phyloP scores from a whole-genome alignment of 1,140 invertebrate species.

The Aphelenchoides besseyi region DNA sequence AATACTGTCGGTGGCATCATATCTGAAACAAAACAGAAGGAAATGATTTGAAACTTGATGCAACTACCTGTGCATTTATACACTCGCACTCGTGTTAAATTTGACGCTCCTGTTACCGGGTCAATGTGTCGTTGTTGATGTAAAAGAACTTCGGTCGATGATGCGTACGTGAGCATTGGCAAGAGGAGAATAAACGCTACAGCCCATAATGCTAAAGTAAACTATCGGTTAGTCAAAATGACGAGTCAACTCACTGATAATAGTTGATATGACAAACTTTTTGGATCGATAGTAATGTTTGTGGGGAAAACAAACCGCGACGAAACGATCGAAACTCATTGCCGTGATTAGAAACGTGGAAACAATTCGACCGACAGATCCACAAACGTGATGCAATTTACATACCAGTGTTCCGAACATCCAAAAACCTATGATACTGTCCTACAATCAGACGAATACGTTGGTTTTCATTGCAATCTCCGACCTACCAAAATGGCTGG shows the following conservation, averaged over 20 bases:
- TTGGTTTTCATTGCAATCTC: no score
- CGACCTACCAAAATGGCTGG: conserved; percentile 57
- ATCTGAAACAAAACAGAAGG: conserved; percentile 35
- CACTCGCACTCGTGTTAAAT: conserved; percentile 58
- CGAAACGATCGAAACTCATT: conserved; percentile 65
- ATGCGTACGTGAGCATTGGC: conserved; percentile 60
- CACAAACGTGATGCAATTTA: conserved; percentile 55
- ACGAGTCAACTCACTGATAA: conserved; percentile 22
- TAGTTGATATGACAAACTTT: conserved; percentile 37
- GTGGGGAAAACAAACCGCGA: conserved; percentile 65
- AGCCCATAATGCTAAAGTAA: conserved; percentile 50
- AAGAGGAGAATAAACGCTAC: conserved; percentile 58
- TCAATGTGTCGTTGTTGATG: conserved; percentile 50
- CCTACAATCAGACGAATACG: conserved; percentile 48
- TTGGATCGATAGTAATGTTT: conserved; percentile 43
- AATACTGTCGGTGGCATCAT: conserved; percentile 58
- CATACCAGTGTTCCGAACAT: conserved; percentile 52
- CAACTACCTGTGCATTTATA: conserved; percentile 49
- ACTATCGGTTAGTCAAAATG: conserved; percentile 2
- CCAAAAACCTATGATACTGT: conserved; percentile 61
- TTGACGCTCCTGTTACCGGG: conserved; percentile 17
- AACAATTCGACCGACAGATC: conserved; percentile 58
- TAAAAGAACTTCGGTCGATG: conserved; percentile 56
- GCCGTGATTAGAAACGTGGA: conserved; percentile 66
- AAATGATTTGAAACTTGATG: background rate